Evolutionary conservation across 2,888 invertebrate genomes (phyloP).

Genomic region (Scelioninae gen. 1): DNA sequence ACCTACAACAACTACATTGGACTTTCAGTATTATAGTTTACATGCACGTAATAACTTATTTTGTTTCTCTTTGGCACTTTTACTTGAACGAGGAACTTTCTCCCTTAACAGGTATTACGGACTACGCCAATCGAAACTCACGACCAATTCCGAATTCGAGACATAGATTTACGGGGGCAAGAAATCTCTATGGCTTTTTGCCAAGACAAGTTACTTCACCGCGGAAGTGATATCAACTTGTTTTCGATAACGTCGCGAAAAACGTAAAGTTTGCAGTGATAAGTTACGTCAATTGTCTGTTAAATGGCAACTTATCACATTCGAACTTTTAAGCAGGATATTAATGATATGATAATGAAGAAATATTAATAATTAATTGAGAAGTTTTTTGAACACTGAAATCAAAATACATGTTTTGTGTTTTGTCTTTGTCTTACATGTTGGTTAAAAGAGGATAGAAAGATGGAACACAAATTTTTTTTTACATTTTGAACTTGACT

Average conservation of each 20-base stretch:
- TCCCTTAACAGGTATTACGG: slow-evolving; percentile 32
- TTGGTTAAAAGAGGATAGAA: no score
- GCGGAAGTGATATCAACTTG: slow-evolving; percentile 44
- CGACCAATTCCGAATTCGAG: slow-evolving; percentile 42
- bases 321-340: no score
- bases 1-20: slow-evolving; percentile 18
- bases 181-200: slow-evolving; percentile 26
- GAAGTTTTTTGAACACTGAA: no score
- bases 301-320: slow-evolving; percentile 16
- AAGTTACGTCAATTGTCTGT: slow-evolving; percentile 38
- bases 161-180: slow-evolving; percentile 26
- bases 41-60: slow-evolving; percentile 47
- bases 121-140: slow-evolving; percentile 34
- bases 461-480: no score
- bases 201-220: slow-evolving; percentile 25
- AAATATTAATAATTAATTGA: no score
- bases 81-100: slow-evolving; percentile 52
- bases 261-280: slow-evolving; percentile 32
- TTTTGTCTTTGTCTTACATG: no score
- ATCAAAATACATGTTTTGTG: no score
- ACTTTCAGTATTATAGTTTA: slow-evolving; percentile 41
- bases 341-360: no score
- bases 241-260: slow-evolving; percentile 26
- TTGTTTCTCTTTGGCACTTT: slow-evolving; percentile 44
- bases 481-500: no score